Conservation (phyloP, 2,888 invertebrate species). For the Carcina quercana region DNA sequence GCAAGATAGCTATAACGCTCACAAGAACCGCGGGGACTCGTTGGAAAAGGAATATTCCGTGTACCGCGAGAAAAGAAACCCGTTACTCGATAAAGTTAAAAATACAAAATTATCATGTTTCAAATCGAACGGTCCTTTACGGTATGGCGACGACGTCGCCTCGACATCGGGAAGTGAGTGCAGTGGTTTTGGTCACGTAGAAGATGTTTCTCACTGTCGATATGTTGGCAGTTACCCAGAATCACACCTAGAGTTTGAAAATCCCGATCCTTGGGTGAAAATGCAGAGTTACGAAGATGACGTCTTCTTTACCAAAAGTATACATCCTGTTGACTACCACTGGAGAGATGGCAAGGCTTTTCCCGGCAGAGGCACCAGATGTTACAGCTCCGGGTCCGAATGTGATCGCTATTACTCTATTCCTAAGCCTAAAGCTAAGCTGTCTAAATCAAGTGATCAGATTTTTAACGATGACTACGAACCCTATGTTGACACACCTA, state of each 20-base stretch:
- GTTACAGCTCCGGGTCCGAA: slow-evolving; percentile 69
- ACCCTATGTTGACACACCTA: slow-evolving; percentile 39
- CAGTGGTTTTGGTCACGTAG: slow-evolving; percentile 65
- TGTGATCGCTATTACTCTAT: slow-evolving; percentile 63
- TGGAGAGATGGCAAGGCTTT: slow-evolving; percentile 60
- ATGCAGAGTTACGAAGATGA: slow-evolving; percentile 65
- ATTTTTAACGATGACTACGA: slow-evolving; percentile 70
- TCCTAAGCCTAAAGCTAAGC: slow-evolving; percentile 56
- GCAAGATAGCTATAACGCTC: slow-evolving; percentile 65
- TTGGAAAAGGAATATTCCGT: slow-evolving; percentile 75
- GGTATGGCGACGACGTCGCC: slow-evolving; percentile 62
- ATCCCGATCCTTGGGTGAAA: slow-evolving; percentile 67
- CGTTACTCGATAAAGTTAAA: slow-evolving; percentile 80
- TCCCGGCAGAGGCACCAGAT: slow-evolving; percentile 55
- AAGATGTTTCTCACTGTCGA: slow-evolving; percentile 52
- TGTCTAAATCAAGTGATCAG: slow-evolving; percentile 71
- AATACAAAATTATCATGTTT: slow-evolving; percentile 82
- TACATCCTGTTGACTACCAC: slow-evolving; percentile 45
- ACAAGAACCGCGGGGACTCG: slow-evolving; percentile 63
- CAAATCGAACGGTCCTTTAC: slow-evolving; percentile 70
- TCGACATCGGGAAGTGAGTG: slow-evolving; percentile 71
- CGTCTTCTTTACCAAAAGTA: slow-evolving; percentile 56
- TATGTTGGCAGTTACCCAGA: slow-evolving; percentile 49
- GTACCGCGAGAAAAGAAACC: slow-evolving; percentile 79
- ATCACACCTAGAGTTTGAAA: slow-evolving; percentile 61